phyloP scores from a whole-genome alignment of 2,888 invertebrate species.

The Pyrrhia umbra region DNA sequence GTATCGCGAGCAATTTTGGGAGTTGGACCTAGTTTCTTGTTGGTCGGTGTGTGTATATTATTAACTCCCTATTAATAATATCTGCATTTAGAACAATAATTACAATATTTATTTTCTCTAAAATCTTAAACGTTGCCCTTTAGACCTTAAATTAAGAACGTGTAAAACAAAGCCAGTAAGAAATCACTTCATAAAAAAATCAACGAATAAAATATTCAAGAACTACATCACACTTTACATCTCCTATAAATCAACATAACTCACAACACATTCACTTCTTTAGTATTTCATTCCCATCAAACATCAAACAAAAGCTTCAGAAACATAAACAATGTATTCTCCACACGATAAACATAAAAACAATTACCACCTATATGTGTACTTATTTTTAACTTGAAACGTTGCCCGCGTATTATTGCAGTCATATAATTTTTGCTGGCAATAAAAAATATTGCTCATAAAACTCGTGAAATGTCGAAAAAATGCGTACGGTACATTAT shows the following conservation, averaged over 20 bases:
- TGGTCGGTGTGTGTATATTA: neutral
- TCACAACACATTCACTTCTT: neutral
- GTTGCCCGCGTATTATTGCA: constrained; percentile 51
- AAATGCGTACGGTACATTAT: constrained; percentile 52
- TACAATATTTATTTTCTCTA: neutral
- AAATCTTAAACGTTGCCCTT: neutral
- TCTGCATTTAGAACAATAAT: neutral
- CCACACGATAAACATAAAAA: constrained; percentile 38
- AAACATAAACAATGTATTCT: constrained; percentile 25
- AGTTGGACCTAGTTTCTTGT: neutral
- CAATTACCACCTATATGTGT: constrained; percentile 41
- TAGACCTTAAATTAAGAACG: too few relatives aligned
- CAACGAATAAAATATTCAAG: neutral
- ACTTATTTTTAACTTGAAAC: constrained; percentile 50
- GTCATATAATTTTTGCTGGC: constrained; percentile 48
- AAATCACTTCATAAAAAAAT: neutral
- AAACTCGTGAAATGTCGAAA: constrained; percentile 51
- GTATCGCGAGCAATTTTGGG: constrained; percentile 26
- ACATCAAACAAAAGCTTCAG: neutral
- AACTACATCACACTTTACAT: neutral
- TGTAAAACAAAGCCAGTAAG: neutral
- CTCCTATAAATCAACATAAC: neutral
- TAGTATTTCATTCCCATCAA: constrained; percentile 5
- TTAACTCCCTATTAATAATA: neutral
- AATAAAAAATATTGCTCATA: constrained; percentile 59